Evolutionary conservation across 1,140 invertebrate species (phyloP), one percentile per base, ranked within the genome.

Genomic region (Acromyrmex heyeri): DNA sequence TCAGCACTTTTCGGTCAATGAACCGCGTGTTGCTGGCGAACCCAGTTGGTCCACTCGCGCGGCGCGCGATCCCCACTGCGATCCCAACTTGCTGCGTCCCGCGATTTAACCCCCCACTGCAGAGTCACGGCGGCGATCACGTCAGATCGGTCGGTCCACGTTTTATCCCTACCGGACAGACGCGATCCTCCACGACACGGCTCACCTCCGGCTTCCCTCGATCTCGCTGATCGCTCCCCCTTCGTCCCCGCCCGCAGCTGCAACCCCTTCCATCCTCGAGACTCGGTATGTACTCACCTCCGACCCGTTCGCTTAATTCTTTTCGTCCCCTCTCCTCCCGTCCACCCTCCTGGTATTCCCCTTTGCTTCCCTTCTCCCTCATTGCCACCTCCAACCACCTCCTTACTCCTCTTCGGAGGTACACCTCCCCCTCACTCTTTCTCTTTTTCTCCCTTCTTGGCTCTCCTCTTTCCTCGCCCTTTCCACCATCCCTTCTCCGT

Each of bases 1-100:
- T 95, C 95, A 95, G 95, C 95, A 96, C 95, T 95, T 94, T 94
- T 95, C 95, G 95, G 95, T 95, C 95, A 95, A 95, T 95, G 94
- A 95, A 95, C 95, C 92, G 91, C 92, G 91, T 91, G 91, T 92
- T 91, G 93, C 91, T 94, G 94, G 94, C 94, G 94, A 95, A 95
- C 94, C 94, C 94, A 95, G 95, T 95, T 95, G 94, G 95, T 95
- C 95, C 94, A 95, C 95, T 95, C 93, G 91, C 93, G 90, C 87
- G 78, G 88, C 89, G 91, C 62, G 77, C 86, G 73, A 88, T 85
- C 81, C 91, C 90, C 91, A 90, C 91, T 44, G 93, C 91, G 24
- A 24, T 24, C 1, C 24, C 90, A 7, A 24, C 27, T 57, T 14
- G 50, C 53, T 18, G 93, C 92, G 93, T 94, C 94, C 92, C 93